Base-by-base conservation (phyloP, 2,113 vertebrate species). In the Mus pahari region DNA sequence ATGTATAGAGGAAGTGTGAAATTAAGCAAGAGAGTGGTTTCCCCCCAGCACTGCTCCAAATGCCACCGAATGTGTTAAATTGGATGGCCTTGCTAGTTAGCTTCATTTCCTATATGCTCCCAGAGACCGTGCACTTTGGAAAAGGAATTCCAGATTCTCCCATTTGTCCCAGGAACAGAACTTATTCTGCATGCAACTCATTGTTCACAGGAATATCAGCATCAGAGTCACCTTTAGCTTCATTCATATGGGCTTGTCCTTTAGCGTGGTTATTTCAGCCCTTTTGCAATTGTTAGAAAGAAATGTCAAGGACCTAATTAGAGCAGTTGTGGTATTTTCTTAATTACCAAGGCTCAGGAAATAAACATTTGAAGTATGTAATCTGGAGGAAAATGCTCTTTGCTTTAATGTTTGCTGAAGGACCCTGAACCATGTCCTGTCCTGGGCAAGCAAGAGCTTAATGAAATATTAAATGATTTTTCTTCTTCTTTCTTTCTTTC, bases 1-100 rank as follows among this genome's bases (percentile, higher is more conserved):
- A 97, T 94, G 94, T 95, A 94, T 78, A 58, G 50, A 77, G 92
- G 71, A 95, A 90, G 97, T 98, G 97, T 97, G 97, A 97, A 95
- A 83, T 96, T 68, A 92, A 91, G 86, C 94, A 48, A 48, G 95
- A 89, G 92, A 92, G 92, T 48, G 94, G 26, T 26, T 62, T 58
- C 93, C 75, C 92, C 97, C 92, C 97, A 94, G 88, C 33, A 9
- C 13, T 14, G 8, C 90, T 94, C 92, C 96, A 96, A 86, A 96
- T 96, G 96, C 96, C 84, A 0, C 70, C 0, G 60, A 90, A 96
- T 89, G 97, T 97, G 97, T 95, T 89, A 96, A 58, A 68, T 91
- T 91, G 92, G 95, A 94, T 33, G 81, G 75, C 9, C 94, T 50
- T 94, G 96, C 90, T 78, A 86, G 88, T 73, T 96, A 20, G 81